Base-by-base conservation (phyloP, 2,888 invertebrate genomes). In the Charanyca ferruginea region DNA sequence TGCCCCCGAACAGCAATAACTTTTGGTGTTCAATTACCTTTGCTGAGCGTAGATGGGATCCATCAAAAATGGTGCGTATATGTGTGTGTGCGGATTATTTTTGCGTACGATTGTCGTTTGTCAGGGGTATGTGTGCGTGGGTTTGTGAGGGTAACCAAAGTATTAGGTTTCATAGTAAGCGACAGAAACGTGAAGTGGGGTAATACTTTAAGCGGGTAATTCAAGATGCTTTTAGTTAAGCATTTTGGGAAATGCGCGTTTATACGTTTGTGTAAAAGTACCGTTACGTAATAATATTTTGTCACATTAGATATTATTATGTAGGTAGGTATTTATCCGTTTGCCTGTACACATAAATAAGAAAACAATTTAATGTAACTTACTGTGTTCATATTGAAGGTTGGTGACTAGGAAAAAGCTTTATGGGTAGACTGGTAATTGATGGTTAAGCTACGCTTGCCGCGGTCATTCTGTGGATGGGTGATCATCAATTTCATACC, bases 1-100 rank as follows among this genome's bases (percentile, higher is more conserved):
- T 42, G 54, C 73, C 80, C 72, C 77, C 18, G 11, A 62, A 52
- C 62, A 60, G 57, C 66, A 32, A 73, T 80, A 80, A 81, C 71
- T 82, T 82, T 65, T 65, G 61, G 68, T 66, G 65, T 67, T 72
- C 61, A 62, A 67, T 72, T 79, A 61, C 58, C 53, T 57, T 48
- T 22, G 18, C 49, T 52, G 35, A 22, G 53, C 35, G 60, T 65
- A 58, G 28, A 53, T 47, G 23, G 59, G 59, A 77, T 73, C 49
- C 60, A 64, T 75, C 64, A 68, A 53, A 49, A 64, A 63, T 60
- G 13, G 25, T 45, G 52, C 18, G 20, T 45, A 60, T 48, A 47
- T 52, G 44, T 48, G 53, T 55, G 22, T 18, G 28, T 45, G 32
- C 2, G 48, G 23, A 41, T 51, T 47, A 45, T 32, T 63, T 48